Percentiles rank a stretch among this genome's conserved stretches.
These are phyloP conservation scores for Drosophila meridiana DNA, from an alignment of 2,888 invertebrate species.

Conservation along the genomic window DNA sequence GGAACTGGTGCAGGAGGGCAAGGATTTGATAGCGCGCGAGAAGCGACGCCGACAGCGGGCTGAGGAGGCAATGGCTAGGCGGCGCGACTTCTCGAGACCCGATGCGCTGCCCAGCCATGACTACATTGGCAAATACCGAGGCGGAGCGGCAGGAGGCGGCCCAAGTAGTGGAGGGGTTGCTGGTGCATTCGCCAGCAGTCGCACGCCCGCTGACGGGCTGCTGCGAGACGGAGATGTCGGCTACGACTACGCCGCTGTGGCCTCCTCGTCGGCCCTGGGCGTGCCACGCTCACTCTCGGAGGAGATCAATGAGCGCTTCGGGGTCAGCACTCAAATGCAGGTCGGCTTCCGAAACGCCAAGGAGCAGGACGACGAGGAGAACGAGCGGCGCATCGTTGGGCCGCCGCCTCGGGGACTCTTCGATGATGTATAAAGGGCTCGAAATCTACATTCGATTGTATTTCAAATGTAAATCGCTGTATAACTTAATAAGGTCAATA, in stretches of 20 bases:
- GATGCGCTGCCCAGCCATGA: conserved; percentile 62
- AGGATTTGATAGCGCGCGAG: conserved; percentile 95
- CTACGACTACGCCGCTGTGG: conserved; percentile 88
- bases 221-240: conserved; percentile 90
- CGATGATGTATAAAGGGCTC: conserved; percentile 89
- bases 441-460: conserved; percentile 24
- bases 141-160: conserved; percentile 29
- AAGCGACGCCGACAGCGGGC: conserved; percentile 92
- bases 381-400: conserved; percentile 86
- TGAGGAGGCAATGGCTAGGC: conserved; percentile 91
- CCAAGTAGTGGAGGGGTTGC: not conserved
- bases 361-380: conserved; percentile 75
- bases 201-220: conserved; percentile 87
- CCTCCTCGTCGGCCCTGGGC: conserved; percentile 83
- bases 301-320: conserved; percentile 89
- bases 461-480: conserved; percentile 10
- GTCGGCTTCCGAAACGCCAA: conserved; percentile 83
- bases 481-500: conserved; percentile 22
- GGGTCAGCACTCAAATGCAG: conserved; percentile 87
- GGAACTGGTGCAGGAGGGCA: conserved; percentile 97
- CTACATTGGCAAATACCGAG: conserved; percentile 79
- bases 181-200: conserved; percentile 34
- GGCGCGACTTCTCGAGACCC: conserved; percentile 84
- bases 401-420: conserved; percentile 92
- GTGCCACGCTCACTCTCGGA: conserved; percentile 85